Evolutionary conservation across 2,113 vertebrate genomes (phyloP), one percentile per base, ranked within the genome.

Genomic region (Calidris pygmaea): DNA sequence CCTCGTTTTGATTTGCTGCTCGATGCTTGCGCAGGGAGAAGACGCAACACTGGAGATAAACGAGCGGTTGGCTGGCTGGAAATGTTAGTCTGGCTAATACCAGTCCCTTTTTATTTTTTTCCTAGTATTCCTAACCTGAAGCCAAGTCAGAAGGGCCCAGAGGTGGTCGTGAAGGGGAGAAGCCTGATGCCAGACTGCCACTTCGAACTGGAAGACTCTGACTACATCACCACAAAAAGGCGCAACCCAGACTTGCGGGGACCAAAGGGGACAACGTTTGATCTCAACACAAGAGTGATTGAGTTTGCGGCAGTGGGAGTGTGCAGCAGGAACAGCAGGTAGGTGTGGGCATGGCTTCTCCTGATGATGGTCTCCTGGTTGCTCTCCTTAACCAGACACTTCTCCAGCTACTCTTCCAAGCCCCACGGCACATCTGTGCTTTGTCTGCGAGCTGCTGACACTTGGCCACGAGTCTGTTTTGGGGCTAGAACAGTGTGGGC

Each of bases 191-290:
- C 99, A 1, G 79, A 94, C 47, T 99, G 98, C 92, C 98, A 99
- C 95, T 99, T 99, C 90, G 98, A 99, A 43, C 93, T 99, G 75
- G 98, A 98, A 55, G 98, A 99, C 35, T 99, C 99, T 0, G 98
- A 99, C 91, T 99, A 99, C 78, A 96, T 99, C 88, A 98, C 77
- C 0, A 91, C 94, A 24, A 95, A 94, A 43, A 96, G 95, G 20
- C 87, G 89, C 16, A 96, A 93, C 68, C 71, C 96, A 17, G 97
- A 98, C 26, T 87, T 98, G 80, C 90, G 63, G 29, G 97, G 96
- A 18, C 96, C 96, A 3, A 43, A 55, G 1, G 93, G 93, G 9
- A 39, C 88, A 14, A 32, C 34, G 10, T 71, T 99, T 8, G 97
- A 98, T 62, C 96, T 97, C 16, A 95, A 94, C 78, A 99, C 98